Conservation (phyloP, 2,113 vertebrate genomes). For the Amphilophus citrinellus region DNA sequence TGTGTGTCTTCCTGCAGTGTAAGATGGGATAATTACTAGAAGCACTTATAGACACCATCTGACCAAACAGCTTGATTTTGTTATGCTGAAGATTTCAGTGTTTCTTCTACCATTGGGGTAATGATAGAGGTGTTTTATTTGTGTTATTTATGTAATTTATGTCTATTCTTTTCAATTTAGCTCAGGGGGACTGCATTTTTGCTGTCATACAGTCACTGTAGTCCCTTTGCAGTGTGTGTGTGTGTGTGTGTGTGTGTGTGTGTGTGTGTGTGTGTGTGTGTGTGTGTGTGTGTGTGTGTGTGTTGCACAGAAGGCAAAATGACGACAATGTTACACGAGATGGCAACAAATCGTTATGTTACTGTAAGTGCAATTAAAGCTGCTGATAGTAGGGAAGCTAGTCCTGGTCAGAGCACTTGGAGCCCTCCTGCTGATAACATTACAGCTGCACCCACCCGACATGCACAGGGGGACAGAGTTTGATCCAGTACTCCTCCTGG, state of each 20-base stretch:
- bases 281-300: neutral
- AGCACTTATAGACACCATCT: neutral
- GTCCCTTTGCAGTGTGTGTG: neutral
- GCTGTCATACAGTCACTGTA: neutral
- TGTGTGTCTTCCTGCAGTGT: neutral
- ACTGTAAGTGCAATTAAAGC: conserved; percentile 6
- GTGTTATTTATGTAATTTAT: neutral
- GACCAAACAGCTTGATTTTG: neutral
- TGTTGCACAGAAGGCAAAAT: neutral
- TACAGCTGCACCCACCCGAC: neutral
- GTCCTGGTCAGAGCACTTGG: neutral
- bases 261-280: neutral
- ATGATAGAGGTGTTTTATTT: too few relatives aligned
- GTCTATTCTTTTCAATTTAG: neutral
- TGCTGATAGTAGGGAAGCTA: conserved; percentile 11
- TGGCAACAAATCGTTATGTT: neutral
- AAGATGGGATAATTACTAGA: neutral
- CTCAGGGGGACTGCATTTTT: neutral
- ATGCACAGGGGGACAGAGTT: neutral
- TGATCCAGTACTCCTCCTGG: neutral
- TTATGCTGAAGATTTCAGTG: neutral
- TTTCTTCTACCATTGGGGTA: neutral
- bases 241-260: too few relatives aligned
- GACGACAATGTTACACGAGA: neutral
- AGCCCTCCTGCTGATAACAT: neutral